Conservation (phyloP, 2,113 vertebrate species). For the Formicarius rufipectus region DNA sequence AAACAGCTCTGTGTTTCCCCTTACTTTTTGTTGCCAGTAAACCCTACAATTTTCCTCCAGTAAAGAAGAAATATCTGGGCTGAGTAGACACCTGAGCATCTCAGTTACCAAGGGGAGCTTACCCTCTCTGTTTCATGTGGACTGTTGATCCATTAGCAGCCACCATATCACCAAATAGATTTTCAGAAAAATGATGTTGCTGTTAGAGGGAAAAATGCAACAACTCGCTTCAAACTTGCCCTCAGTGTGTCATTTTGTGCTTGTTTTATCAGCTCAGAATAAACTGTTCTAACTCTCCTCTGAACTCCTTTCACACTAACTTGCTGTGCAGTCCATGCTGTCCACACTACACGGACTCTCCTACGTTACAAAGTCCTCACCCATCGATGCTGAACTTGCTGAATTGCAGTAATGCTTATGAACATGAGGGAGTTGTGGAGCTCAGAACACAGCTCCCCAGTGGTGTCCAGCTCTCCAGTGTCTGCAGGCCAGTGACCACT, state of each 20-base stretch:
- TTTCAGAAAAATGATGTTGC: not conserved
- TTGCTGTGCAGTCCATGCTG: not conserved
- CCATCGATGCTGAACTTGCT: fast-evolving
- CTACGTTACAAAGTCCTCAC: not conserved
- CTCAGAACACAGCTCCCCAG: not conserved
- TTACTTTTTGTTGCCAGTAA: not conserved
- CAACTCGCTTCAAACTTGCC: not conserved
- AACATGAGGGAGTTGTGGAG: fast-evolving
- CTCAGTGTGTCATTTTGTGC: not conserved
- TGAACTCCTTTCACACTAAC: not conserved
- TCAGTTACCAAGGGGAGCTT: not conserved
- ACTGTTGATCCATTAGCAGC: not conserved
- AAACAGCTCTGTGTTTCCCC: not conserved
- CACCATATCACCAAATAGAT: not conserved
- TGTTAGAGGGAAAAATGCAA: not conserved
- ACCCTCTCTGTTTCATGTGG: not conserved
- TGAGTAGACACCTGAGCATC: not conserved
- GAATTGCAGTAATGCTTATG: not conserved
- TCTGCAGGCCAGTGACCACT: not conserved
- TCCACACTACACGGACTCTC: not conserved
- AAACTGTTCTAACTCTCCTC: not conserved
- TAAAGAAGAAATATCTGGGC: not conserved
- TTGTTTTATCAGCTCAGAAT: not conserved
- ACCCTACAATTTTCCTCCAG: not conserved
- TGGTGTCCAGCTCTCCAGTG: fast-evolving